A percentile compares a stretch with the other conserved stretches of the same genome.
Evolutionary conservation across 2,888 invertebrate genomes (phyloP).

Genomic region (Drosophila acutilabella): DNA sequence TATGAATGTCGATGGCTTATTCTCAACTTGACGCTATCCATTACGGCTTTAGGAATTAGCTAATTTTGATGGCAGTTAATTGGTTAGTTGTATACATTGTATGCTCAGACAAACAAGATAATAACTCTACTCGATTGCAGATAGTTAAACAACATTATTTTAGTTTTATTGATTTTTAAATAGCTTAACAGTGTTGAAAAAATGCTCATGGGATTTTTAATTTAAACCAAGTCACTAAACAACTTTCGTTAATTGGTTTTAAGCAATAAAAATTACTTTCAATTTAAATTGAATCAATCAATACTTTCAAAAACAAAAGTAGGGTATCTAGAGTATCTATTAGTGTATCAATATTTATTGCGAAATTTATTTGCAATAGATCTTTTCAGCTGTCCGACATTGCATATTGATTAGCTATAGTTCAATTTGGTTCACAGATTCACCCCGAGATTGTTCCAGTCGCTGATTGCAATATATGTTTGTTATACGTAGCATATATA

Average conservation of each 20-base stretch:
- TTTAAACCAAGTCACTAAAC: too few species aligned
- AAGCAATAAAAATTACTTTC: not conserved
- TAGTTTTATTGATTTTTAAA: slow-evolving; percentile 2
- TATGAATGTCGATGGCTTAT: slow-evolving; percentile 44
- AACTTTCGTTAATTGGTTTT: too few species aligned
- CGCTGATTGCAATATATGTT: not conserved
- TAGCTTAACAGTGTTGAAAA: not conserved
- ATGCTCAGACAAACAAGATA: slow-evolving; percentile 26
- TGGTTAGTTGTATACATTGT: slow-evolving; percentile 54
- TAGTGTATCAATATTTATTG: not conserved
- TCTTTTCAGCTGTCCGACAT: slow-evolving; percentile 3
- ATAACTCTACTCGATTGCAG: slow-evolving; percentile 7
- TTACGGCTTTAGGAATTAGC: slow-evolving; percentile 47
- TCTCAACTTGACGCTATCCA: slow-evolving; percentile 64
- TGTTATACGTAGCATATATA: not conserved
- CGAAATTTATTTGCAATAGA: not conserved
- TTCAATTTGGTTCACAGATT: slow-evolving; percentile 3
- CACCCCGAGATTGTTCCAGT: slow-evolving; percentile 1
- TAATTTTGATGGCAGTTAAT: slow-evolving; percentile 66
- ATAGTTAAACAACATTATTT: slow-evolving; percentile 20
- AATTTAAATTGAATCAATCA: slow-evolving; percentile 1
- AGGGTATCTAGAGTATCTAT: not conserved
- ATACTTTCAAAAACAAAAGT: too few species aligned
- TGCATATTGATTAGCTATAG: slow-evolving; percentile 1
- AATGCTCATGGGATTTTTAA: not conserved